phyloP scores from a whole-genome alignment of 1,140 invertebrate species.

The Orchesella cincta region DNA sequence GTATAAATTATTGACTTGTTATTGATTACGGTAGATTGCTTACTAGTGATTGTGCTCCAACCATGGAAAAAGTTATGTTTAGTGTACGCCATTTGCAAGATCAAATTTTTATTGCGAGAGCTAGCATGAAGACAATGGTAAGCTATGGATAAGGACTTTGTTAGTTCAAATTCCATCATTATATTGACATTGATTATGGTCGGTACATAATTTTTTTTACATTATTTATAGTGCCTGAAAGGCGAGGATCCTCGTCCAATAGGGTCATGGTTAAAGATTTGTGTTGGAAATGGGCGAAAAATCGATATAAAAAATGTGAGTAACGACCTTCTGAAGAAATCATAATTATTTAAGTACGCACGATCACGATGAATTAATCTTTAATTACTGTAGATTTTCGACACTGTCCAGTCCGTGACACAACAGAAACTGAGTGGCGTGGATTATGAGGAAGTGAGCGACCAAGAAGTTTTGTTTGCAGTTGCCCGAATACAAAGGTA shows the following conservation, averaged over 20 bases:
- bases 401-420: too few species aligned
- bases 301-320: too few species aligned
- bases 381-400: too few species aligned
- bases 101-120: constrained; percentile 35
- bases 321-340: too few species aligned
- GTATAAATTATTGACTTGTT: not conserved
- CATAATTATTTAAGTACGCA: too few species aligned
- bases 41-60: constrained; percentile 9
- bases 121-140: constrained; percentile 24
- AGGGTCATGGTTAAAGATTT: not conserved
- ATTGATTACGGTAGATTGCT: constrained; percentile 25
- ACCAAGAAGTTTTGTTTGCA: constrained; percentile 9
- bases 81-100: constrained; percentile 21
- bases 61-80: constrained; percentile 20
- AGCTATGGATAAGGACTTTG: too few species aligned
- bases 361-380: too few species aligned
- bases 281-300: too few species aligned
- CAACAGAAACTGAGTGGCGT: not conserved
- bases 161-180: too few species aligned
- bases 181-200: too few species aligned
- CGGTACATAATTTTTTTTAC: not conserved
- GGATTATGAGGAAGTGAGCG: not conserved
- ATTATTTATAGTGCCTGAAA: constrained; percentile 2
- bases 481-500: constrained; percentile 24
- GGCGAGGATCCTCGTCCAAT: constrained; percentile 28